Evolutionary conservation across 2,797 vertebrate species (phyloP).

Genomic region (Tarsius wallacei): DNA sequence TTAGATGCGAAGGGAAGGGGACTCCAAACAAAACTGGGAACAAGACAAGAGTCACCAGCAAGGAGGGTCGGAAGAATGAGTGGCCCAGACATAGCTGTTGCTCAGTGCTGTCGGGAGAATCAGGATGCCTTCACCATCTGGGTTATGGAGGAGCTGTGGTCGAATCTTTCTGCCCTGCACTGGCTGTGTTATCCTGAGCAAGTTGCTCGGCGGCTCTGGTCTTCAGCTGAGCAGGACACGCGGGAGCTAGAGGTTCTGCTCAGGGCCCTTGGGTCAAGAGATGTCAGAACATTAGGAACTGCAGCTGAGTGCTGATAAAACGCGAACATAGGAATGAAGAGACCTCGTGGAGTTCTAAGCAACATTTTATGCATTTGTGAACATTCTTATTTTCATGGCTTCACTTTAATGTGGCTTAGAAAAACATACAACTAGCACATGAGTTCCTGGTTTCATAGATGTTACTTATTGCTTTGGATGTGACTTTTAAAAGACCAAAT

Average conservation of each 20-base stretch:
- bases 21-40: accelerated
- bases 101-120: not conserved
- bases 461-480: constrained; percentile 23
- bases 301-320: constrained; percentile 51
- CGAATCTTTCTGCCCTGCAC: not conserved
- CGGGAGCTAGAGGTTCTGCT: not conserved
- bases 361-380: not conserved
- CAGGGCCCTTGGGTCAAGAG: not conserved
- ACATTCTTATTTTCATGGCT: constrained; percentile 49
- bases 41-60: not conserved
- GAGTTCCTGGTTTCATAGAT: constrained; percentile 11
- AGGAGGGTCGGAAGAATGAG: not conserved
- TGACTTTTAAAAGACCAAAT: constrained; percentile 30
- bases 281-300: constrained; percentile 14
- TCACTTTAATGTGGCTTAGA: constrained; percentile 21
- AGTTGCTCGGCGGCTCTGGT: not conserved
- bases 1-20: not conserved
- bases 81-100: accelerated
- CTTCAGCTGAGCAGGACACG: not conserved
- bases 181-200: not conserved
- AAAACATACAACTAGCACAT: not conserved
- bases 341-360: not conserved
- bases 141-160: accelerated
- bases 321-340: not conserved
- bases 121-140: not conserved